Conservation (phyloP, 1,140 invertebrate species). For the Agrypnia vestita region DNA sequence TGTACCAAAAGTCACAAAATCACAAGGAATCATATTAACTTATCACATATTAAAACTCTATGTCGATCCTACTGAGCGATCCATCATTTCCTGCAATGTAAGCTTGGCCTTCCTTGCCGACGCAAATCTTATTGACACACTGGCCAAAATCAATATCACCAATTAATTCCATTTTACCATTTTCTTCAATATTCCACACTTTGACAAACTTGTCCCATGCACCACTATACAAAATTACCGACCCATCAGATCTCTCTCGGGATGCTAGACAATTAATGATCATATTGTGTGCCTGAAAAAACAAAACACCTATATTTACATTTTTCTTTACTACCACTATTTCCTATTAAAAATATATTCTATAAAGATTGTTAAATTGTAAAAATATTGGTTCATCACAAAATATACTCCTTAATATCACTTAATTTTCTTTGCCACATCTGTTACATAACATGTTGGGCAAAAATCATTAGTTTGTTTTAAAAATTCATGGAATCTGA, state of each 20-base stretch:
- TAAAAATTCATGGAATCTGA: too few relatives aligned
- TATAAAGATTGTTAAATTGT: too few relatives aligned
- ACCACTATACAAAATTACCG: slow-evolving; percentile 64
- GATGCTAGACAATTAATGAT: slow-evolving; percentile 67
- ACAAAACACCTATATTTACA: not conserved
- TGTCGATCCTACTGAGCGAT: slow-evolving; percentile 64
- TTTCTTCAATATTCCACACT: slow-evolving; percentile 66
- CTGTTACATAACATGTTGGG: too few relatives aligned
- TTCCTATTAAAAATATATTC: too few relatives aligned
- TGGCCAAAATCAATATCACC: slow-evolving; percentile 62
- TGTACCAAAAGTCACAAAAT: slow-evolving; percentile 2
- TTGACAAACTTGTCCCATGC: slow-evolving; percentile 70
- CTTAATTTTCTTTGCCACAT: too few relatives aligned
- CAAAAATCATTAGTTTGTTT: too few relatives aligned
- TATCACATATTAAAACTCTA: slow-evolving; percentile 4
- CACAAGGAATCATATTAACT: slow-evolving; percentile 1
- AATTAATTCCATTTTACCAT: slow-evolving; percentile 58
- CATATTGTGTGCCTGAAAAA: slow-evolving; percentile 67
- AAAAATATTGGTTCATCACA: too few relatives aligned
- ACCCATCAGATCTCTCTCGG: slow-evolving; percentile 60
- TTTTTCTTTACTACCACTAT: too few relatives aligned
- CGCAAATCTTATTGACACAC: slow-evolving; percentile 65
- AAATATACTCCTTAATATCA: too few relatives aligned
- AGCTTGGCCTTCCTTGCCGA: slow-evolving; percentile 63
- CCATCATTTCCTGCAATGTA: slow-evolving; percentile 68